phyloP scores from a whole-genome alignment of 2,797 vertebrate species.

The Siniperca scherzeri region DNA sequence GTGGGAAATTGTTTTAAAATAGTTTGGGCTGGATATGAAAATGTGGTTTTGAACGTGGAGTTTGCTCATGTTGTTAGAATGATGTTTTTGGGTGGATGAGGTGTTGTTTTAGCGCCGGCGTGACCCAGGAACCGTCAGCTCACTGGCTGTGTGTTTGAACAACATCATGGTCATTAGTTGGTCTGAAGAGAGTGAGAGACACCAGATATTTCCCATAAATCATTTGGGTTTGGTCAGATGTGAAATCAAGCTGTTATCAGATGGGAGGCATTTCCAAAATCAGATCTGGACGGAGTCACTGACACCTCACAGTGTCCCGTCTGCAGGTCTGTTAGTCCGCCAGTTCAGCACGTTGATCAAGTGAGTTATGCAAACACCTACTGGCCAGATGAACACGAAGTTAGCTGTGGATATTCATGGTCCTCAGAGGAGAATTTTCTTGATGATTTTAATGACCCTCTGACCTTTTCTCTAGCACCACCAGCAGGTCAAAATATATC shows the following conservation, averaged over 20 bases:
- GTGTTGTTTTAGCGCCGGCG: constrained; percentile 59
- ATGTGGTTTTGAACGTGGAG: constrained; percentile 18
- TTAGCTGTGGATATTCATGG: not conserved
- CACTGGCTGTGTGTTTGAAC: constrained; percentile 33
- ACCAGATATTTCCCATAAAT: constrained; percentile 76
- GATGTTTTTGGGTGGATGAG: constrained; percentile 52
- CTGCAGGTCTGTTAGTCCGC: not conserved
- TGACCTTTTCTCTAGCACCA: not conserved
- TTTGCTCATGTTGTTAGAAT: constrained; percentile 54
- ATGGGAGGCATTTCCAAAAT: constrained; percentile 28
- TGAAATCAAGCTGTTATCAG: constrained; percentile 56
- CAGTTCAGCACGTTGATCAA: not conserved
- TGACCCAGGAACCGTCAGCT: constrained; percentile 48
- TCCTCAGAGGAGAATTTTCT: not conserved
- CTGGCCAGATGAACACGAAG: not conserved
- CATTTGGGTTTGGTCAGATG: constrained; percentile 53
- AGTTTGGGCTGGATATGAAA: constrained; percentile 40
- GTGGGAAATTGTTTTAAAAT: constrained; percentile 60
- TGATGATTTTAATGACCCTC: not conserved
- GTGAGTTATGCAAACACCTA: not conserved
- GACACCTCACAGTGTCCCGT: not conserved
- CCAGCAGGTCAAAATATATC: not conserved
- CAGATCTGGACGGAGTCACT: constrained; percentile 52
- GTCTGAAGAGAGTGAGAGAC: constrained; percentile 47
- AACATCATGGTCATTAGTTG: constrained; percentile 31